Conservation (phyloP, 2,888 invertebrate species). For the Andricus quercusramuli region DNA sequence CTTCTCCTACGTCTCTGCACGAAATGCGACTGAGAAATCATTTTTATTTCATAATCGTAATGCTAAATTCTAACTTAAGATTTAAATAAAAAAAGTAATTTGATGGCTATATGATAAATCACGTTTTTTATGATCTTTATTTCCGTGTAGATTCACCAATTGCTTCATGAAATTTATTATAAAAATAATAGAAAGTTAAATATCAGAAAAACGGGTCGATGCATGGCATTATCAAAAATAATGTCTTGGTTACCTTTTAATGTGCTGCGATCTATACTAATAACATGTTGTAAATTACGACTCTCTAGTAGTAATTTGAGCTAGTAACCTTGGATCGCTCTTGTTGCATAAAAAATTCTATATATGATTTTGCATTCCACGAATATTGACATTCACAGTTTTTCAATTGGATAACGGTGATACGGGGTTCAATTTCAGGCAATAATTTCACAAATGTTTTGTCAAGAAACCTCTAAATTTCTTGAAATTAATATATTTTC, state of each 20-base stretch:
- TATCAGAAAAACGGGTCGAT: too few relatives aligned
- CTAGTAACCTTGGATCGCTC: neutral
- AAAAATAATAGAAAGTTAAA: neutral
- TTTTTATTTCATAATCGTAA: neutral
- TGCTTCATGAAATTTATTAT: neutral
- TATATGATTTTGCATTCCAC: neutral
- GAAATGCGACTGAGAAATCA: neutral
- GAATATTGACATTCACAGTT: neutral
- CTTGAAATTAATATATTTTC: too few relatives aligned
- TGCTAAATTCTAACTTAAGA: neutral
- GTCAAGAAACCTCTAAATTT: neutral
- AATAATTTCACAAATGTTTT: neutral
- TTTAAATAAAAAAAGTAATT: neutral
- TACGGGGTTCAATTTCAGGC: neutral
- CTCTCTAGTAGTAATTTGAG: neutral
- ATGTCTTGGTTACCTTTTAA: neutral
- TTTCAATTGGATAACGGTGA: neutral
- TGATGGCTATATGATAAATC: neutral
- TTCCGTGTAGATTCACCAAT: neutral
- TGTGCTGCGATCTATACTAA: neutral
- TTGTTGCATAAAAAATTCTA: neutral
- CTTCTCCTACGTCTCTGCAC: neutral
- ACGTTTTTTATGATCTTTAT: neutral
- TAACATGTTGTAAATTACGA: neutral
- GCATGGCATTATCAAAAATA: neutral